Evolutionary conservation across 2,113 vertebrate genomes (phyloP).

Genomic region (Macaca mulatta): DNA sequence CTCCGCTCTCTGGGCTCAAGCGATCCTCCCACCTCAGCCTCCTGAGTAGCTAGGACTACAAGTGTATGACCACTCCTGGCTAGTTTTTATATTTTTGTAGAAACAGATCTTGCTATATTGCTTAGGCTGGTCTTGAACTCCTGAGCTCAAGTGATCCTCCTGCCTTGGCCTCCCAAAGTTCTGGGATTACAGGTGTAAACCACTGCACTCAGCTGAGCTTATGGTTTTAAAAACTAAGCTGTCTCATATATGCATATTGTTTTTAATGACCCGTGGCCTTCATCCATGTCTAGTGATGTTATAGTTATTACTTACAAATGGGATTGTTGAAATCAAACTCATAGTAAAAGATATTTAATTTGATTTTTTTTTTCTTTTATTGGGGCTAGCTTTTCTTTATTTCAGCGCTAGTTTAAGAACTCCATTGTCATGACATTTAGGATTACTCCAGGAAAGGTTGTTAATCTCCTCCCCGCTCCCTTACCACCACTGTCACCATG

Average conservation of each 20-base stretch:
- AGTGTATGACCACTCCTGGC: too few relatives aligned
- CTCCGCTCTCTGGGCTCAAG: too few relatives aligned
- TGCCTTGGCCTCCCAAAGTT: too few relatives aligned
- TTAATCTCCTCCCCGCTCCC: rapidly evolving
- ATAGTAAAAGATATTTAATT: not conserved
- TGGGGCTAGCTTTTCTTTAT: not conserved
- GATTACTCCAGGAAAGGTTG: not conserved
- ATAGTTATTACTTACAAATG: not conserved
- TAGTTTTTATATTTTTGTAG: too few relatives aligned
- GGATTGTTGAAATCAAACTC: not conserved
- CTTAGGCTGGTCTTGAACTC: too few relatives aligned
- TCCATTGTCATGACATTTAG: not conserved
- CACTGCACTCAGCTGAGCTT: not conserved
- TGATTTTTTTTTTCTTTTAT: not conserved
- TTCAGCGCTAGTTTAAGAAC: not conserved
- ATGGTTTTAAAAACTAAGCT: not conserved
- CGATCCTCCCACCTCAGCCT: too few relatives aligned
- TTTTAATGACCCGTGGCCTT: not conserved
- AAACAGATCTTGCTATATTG: too few relatives aligned
- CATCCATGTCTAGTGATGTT: not conserved
- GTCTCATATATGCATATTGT: not conserved
- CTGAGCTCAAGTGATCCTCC: too few relatives aligned
- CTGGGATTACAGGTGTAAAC: too few relatives aligned
- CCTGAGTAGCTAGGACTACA: too few relatives aligned
- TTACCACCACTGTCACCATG: not conserved